Evolutionary conservation across 2,113 vertebrate genomes (phyloP), one percentile per base, ranked within the genome.

Genomic region (Psilopsiagon aymara): DNA sequence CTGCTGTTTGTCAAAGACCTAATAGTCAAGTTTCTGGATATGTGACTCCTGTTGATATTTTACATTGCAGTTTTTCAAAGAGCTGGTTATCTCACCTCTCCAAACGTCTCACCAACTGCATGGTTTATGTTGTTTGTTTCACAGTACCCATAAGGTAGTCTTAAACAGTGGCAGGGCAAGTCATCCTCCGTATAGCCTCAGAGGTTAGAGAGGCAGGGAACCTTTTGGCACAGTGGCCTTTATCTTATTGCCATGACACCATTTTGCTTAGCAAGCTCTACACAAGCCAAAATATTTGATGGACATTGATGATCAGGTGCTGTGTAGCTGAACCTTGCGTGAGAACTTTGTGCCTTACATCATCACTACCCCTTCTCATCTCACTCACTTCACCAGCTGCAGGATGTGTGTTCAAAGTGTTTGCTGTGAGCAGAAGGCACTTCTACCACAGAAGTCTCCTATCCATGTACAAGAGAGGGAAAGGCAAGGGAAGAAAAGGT

Each of bases 351-450:
- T 96, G 52, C 62, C 86, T 97, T 71, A 69, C 80, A 91, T 97
- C 82, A 85, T 92, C 92, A 85, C 12, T 97, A 84, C 71, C 71
- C 64, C 83, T 95, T 97, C 94, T 97, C 91, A 95, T 97, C 86
- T 95, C 73, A 94, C 92, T 97, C 9, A 20, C 71, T 97, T 96
- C 78, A 95, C 44, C 90, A 92, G 85, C 67, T 96, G 21, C 31
- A 88, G 75, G 79, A 43, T 74, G 7, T 60, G 7, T 89, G 47
- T 94, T 91, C 71, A 28, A 51, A 95, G 73, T 89, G 52, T 77
- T 92, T 91, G 24, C 39, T 89, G 51, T 77, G 52, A 92, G 76
- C 59, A 89, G 51, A 79, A 68, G 17, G 11, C 13, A 71, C 79
- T 57, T 90, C 33, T n/a, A 21, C 31, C 33, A 21, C 31, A 14